phyloP scores from a whole-genome alignment of 92 coral and sea anemone species.

The Parazoanthus atlanticus region DNA sequence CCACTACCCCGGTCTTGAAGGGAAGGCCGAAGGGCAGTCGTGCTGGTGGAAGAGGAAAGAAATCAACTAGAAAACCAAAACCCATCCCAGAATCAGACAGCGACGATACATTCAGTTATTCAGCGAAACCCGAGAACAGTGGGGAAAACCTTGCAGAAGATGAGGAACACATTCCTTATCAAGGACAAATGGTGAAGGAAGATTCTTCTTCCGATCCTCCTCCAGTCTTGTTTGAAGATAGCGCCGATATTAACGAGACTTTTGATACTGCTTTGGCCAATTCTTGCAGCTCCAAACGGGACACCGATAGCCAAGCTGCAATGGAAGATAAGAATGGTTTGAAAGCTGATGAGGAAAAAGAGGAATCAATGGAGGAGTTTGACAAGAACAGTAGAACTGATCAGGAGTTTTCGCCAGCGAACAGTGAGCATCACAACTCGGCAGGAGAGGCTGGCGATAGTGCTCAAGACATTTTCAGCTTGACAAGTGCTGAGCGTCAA shows the following conservation, averaged over 20 bases:
- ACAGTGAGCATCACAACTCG: slow-evolving; percentile 40
- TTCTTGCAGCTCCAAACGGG: not conserved
- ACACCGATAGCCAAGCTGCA: not conserved
- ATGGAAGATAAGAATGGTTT: not conserved
- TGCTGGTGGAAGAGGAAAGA: slow-evolving; percentile 68
- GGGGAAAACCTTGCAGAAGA: slow-evolving; percentile 1
- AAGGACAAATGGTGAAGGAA: slow-evolving; percentile 32
- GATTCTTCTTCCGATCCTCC: slow-evolving; percentile 43
- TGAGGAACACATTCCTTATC: slow-evolving; percentile 15
- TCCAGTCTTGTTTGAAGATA: slow-evolving; percentile 42
- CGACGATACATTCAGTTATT: slow-evolving; percentile 49
- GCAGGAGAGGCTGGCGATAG: slow-evolving; percentile 72
- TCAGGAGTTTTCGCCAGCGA: not conserved
- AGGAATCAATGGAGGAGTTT: not conserved
- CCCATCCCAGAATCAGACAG: slow-evolving; percentile 57
- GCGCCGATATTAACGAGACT: slow-evolving; percentile 29
- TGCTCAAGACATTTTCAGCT: slow-evolving; percentile 66
- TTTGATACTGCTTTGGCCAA: not conserved
- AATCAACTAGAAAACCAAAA: slow-evolving; percentile 50
- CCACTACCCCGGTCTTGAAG: slow-evolving; percentile 50
- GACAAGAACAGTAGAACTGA: slow-evolving; percentile 13
- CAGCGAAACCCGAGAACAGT: not conserved
- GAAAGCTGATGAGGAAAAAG: slow-evolving; percentile 11
- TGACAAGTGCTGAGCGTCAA: slow-evolving; percentile 62
- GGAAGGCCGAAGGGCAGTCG: slow-evolving; percentile 63